These are phyloP conservation scores for Diglossa cyanea DNA, from an alignment of 2,797 vertebrate genomes.

Conservation along the genomic window DNA sequence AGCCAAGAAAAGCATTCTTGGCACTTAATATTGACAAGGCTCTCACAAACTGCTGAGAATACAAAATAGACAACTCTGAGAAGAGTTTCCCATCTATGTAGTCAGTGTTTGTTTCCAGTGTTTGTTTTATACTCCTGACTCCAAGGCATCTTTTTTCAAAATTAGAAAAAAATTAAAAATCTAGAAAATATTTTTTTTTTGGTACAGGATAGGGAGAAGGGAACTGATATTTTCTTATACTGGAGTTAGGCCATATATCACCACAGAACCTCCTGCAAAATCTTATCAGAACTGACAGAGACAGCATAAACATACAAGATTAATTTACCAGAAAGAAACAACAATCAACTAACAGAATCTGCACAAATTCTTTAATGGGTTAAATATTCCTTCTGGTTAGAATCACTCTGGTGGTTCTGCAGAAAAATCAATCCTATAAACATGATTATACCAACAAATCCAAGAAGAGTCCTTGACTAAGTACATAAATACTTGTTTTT, in stretches of 20 bases:
- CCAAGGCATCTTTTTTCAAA: background rate
- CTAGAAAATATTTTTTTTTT: background rate
- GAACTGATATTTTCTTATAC: background rate
- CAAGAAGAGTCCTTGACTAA: background rate
- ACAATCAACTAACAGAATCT: background rate
- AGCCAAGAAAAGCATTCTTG: background rate
- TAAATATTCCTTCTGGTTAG: background rate
- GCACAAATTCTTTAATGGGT: background rate
- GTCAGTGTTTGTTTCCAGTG: background rate
- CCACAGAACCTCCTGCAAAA: background rate
- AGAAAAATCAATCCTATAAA: background rate
- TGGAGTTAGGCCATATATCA: background rate
- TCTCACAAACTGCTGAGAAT: background rate
- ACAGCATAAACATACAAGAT: background rate
- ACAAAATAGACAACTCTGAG: background rate
- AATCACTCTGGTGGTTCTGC: background rate
- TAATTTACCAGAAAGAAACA: background rate
- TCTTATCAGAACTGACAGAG: background rate
- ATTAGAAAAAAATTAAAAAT: background rate
- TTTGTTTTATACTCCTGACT: background rate
- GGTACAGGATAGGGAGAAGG: background rate
- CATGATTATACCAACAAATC: background rate
- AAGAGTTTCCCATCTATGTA: background rate
- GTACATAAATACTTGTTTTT: background rate
- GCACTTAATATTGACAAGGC: background rate